Conservation (phyloP, 1,140 invertebrate species). For the Lepidotrigona ventralis region DNA sequence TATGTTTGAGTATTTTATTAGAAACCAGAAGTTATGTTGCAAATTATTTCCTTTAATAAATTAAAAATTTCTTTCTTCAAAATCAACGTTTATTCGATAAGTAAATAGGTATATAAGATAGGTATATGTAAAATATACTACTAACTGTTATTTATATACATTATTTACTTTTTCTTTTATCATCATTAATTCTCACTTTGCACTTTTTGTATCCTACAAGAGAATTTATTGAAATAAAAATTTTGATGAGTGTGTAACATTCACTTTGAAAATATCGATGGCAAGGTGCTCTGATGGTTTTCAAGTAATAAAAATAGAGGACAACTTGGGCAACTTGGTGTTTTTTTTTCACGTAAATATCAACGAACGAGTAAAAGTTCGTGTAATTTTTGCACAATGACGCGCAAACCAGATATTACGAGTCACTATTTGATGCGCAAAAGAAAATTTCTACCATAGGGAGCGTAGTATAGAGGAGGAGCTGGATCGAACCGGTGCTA, state of each 20-base stretch:
- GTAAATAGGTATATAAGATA: no score
- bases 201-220: background rate
- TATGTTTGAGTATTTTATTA: no score
- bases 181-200: background rate
- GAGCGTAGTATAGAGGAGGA: background rate
- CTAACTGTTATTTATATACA: no score
- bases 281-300: background rate
- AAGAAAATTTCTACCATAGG: background rate
- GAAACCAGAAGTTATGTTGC: no score
- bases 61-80: no score
- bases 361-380: no score
- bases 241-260: background rate
- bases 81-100: no score
- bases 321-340: background rate
- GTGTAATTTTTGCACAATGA: background rate
- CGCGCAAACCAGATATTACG: background rate
- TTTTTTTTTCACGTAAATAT: background rate
- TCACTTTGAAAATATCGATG: background rate
- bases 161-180: background rate
- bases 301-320: background rate
- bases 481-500: constrained; percentile 19
- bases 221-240: no score
- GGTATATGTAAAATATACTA: no score
- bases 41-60: no score
- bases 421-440: background rate